Evolutionary conservation across 2,113 vertebrate genomes (phyloP), one percentile per base, ranked within the genome.

Genomic region (Pterocles gutturalis): DNA sequence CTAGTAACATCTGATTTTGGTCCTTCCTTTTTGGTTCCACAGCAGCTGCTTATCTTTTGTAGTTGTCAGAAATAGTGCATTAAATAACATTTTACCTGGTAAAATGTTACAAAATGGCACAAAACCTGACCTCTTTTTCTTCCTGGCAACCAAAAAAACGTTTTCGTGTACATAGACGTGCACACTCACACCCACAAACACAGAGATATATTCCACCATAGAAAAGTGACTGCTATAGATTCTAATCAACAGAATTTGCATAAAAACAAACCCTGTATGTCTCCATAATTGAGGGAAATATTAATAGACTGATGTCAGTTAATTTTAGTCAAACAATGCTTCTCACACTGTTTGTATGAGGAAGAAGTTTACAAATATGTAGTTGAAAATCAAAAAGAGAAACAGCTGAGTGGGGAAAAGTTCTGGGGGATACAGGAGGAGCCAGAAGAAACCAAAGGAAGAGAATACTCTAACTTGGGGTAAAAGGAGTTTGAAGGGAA

Each of bases 321-420:
- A 49, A 36, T 49, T 73, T 7, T 43, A 43, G 5, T 60, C 20
- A 28, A 41, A 38, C 15, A 46, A 17, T 28, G 2, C 54, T 82
- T 71, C 2, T 3, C 18, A 26, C 11, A 18, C 11, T n/a, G 6
- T 41, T 76, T 57, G 3, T 22, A 11, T 17, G 8, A 10, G 6
- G 53, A 65, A 54, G 38, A 60, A 60, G 6, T 9, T 72, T 49
- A 22, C 2, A 66, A 26, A 9, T 61, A 20, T 31, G 31, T 72
- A 66, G 12, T 3, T 87, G 7, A 15, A 90, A 54, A 22, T 26
- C 25, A 25, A 21, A 82, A 82, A 60, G n/a, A 60, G 7, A 65
- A 82, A 43, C 17, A 21, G 2, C 0, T 54, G 14, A n/a, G 0
- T 25, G 33, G 4, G 21, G 4, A 73, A 64, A 26, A 28, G 46